These are phyloP conservation scores for Acipenser ruthenus DNA, from an alignment of 2,797 vertebrate genomes.

Conservation along the genomic window DNA sequence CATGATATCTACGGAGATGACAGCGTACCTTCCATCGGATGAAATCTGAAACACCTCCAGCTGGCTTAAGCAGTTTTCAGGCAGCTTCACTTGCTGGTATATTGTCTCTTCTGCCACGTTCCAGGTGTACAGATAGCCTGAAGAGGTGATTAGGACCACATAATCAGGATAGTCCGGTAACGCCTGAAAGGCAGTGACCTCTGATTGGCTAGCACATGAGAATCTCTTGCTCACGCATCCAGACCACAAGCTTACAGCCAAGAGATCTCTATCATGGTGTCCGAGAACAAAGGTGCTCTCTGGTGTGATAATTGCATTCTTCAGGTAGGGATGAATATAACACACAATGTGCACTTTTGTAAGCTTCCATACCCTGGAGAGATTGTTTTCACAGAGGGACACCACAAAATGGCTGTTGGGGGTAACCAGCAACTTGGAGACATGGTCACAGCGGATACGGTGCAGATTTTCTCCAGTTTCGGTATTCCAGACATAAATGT, in stretches of 20 bases:
- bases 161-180: slow-evolving; percentile 54
- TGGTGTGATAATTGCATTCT: slow-evolving; percentile 49
- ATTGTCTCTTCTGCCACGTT: slow-evolving; percentile 58
- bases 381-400: slow-evolving; percentile 46
- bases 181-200: slow-evolving; percentile 54
- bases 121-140: slow-evolving; percentile 63
- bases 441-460: slow-evolving; percentile 42
- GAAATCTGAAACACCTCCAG: slow-evolving; percentile 50
- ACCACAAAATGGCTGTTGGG: slow-evolving; percentile 55
- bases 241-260: slow-evolving; percentile 68
- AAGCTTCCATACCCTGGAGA: slow-evolving; percentile 64
- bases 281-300: slow-evolving; percentile 70
- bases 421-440: slow-evolving; percentile 57
- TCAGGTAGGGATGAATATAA: slow-evolving; percentile 46
- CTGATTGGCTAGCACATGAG: slow-evolving; percentile 33
- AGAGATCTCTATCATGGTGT: slow-evolving; percentile 39
- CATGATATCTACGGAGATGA: slow-evolving; percentile 42
- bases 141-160: slow-evolving; percentile 49
- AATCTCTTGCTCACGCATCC: slow-evolving; percentile 59
- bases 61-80: slow-evolving; percentile 36
- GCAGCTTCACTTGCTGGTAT: slow-evolving; percentile 56
- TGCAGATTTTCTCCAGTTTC: slow-evolving; percentile 48
- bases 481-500: slow-evolving; percentile 65
- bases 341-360: slow-evolving; percentile 50
- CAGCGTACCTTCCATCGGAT: slow-evolving; percentile 46